A percentile compares a stretch with the other conserved stretches of the same genome.
Conservation (phyloP, 1,140 invertebrate genomes). For the Bombus impatiens region DNA sequence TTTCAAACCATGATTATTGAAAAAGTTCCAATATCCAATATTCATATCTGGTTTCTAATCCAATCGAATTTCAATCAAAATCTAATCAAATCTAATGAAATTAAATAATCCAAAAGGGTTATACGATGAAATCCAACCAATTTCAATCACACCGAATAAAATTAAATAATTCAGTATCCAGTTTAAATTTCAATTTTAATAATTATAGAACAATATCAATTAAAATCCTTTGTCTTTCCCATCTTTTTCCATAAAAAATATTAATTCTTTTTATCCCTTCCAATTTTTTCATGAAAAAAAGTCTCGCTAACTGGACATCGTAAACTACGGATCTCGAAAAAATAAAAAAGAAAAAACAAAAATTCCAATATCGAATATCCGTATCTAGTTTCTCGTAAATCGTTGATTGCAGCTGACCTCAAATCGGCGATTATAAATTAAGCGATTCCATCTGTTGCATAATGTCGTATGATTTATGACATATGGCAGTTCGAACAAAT, state of each 20-base stretch:
- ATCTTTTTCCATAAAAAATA: no score
- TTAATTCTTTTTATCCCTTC: no score
- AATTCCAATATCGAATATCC: neutral
- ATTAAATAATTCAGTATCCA: neutral
- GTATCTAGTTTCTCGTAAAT: neutral
- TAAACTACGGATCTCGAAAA: neutral
- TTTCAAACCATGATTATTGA: neutral
- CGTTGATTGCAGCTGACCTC: neutral
- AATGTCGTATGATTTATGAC: neutral
- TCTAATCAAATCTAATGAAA: neutral
- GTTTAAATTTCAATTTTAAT: no score
- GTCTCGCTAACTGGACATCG: neutral
- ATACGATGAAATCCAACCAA: no score
- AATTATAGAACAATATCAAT: neutral
- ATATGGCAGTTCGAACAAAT: neutral
- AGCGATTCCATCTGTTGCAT: neutral
- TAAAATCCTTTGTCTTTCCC: neutral
- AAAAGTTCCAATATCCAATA: neutral
- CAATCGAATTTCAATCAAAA: neutral
- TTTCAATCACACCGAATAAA: no score
- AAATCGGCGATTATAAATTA: neutral
- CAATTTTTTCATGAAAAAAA: no score
- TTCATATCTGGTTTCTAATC: neutral
- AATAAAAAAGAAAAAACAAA: neutral
- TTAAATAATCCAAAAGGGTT: no score